Base-by-base conservation (phyloP, 1,140 invertebrate species). In the Cotesia typhae region DNA sequence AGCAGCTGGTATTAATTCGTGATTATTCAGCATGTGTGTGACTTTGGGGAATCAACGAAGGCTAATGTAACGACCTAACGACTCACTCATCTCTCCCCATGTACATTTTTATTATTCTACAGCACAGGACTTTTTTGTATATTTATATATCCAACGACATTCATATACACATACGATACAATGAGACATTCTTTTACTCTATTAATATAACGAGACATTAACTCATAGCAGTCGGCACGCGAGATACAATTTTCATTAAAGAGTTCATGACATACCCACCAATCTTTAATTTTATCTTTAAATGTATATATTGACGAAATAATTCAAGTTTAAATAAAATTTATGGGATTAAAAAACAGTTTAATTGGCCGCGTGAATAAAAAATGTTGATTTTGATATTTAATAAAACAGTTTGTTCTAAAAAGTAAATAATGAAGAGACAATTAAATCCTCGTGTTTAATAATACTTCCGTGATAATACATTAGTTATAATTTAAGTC, bases 171-270 rank as follows among this genome's bases (percentile, higher is more conserved):
- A 55, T 55, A 55, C 10, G 7, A 65, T 12, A 36, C 38, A 14
- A 28, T 20, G 64, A 66, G 64, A 66, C 64, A 66, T 66, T 51
- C 47, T 41, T 37, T 7, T 35, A 57, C 47, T 65, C 63, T 72
- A 72, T 67, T 72, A 67, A 72, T 72, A 72, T 60, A 67, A 67
- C 53, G 36, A 38, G 41, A 36, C 64, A 67, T 66, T 72, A 72
- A 60, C 12, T 59, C 61, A 66, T 72, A 37, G 41, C 37, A 41
- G 52, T 28, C 36, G 36, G 20, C 64, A 60, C 70, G 70, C 70
- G 10, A 72, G 38, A 6, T 28, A 47, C 64, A 72, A 72, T 72
- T 72, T 57, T 67, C 38, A 60, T 66, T 47, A 59, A 38, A 60
- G 17, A 20, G 59, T 36, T 51, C 60, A 66, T 55, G 28, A 71